Base-by-base conservation (phyloP, 1,140 invertebrate genomes). In the Drosophila obscura region DNA sequence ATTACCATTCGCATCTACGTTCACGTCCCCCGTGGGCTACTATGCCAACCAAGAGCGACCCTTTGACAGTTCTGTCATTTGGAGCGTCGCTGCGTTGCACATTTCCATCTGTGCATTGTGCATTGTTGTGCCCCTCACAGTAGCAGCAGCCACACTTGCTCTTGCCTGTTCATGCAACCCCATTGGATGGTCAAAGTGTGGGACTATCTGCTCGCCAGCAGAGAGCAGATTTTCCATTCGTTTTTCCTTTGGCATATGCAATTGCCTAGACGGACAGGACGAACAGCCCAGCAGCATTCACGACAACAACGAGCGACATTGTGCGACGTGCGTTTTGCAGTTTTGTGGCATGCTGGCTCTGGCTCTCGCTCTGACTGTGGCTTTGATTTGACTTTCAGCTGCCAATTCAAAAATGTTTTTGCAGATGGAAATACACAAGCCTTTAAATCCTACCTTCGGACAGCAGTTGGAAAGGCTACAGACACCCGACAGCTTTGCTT, bases 41-140 rank as follows among this genome's bases (percentile, higher is more conserved):
- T 13, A 61, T 48, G 53, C 19, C 49, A 65, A 53, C 61, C 57
- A 51, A 49, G 56, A 83, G 76, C 22, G 79, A 76, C 82, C 87
- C 82, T 82, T 79, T 85, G 82, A 85, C 82, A 87, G 81, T 67
- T 77, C 65, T 87, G 82, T 81, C 82, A 80, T 64, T 84, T 66
- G 45, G 35, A 71, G 77, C 73, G 60, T 58, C 51, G 73, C 65
- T 73, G 58, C 58, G 57, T 75, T 69, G 73, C 73, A 69, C 77
- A 77, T 80, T 84, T 74, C 56, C 82, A 81, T 78, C 78, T 68
- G 35, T 39, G 69, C 69, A 82, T 85, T 68, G 35, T 39, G 69
- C 69, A 82, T 85, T 85, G 81, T 82, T 77, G 55, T 64, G 15
- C 49, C 41, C 31, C 45, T 19, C 19, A 31, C 31, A 35, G 16